phyloP scores from a whole-genome alignment of 2,888 invertebrate genomes.

The Nebria salina region DNA sequence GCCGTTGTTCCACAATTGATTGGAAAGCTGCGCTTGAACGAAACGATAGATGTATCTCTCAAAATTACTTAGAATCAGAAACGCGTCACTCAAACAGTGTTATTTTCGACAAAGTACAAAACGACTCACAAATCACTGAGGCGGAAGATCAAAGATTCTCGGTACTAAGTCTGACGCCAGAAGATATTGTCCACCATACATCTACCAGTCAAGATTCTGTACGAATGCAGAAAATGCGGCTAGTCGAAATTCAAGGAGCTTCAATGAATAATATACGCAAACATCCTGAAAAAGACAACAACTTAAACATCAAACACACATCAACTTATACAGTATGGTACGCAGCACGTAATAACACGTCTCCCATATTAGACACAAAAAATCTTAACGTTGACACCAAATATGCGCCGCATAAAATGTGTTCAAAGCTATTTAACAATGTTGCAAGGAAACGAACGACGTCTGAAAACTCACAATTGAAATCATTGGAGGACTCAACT shows the following conservation, averaged over 20 bases:
- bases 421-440: neutral
- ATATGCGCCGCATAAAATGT: neutral
- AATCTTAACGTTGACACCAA: neutral
- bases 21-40: neutral
- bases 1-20: neutral
- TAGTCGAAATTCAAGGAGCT: neutral
- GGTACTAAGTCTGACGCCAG: neutral
- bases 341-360: neutral
- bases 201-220: neutral
- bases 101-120: neutral
- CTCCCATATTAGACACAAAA: neutral
- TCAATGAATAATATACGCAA: no score
- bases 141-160: neutral
- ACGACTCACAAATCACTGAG: neutral
- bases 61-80: neutral
- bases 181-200: neutral
- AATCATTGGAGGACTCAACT: neutral
- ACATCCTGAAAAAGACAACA: neutral
- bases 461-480: constrained; percentile 25
- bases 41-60: neutral
- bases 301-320: neutral
- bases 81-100: neutral
- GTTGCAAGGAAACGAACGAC: constrained; percentile 13
- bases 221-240: neutral
- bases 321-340: neutral